These are phyloP conservation scores for Acleris cristana DNA, from an alignment of 2,888 invertebrate genomes.

Conservation along the genomic window DNA sequence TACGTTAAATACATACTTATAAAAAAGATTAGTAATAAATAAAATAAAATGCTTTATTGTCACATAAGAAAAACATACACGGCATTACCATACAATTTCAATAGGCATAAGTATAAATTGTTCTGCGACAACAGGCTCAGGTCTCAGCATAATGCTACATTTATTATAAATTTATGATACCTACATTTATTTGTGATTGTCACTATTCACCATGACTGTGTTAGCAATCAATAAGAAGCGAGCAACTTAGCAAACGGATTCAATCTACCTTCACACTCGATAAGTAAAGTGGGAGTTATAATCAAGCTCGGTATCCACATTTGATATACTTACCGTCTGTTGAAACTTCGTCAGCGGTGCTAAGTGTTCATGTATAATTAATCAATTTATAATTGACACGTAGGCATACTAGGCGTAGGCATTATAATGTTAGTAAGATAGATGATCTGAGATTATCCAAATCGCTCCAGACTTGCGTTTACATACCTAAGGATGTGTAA, in stretches of 20 bases:
- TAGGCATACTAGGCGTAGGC: not conserved
- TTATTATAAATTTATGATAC: too few relatives aligned
- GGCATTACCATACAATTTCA: too few relatives aligned
- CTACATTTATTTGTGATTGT: too few relatives aligned
- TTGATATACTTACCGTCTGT: constrained; percentile 9
- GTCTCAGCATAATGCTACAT: too few relatives aligned
- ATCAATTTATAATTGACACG: not conserved
- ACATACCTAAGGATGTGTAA: too few relatives aligned
- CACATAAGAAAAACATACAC: too few relatives aligned
- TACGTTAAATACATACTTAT: too few relatives aligned
- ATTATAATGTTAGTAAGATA: not conserved
- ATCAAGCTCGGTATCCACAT: constrained; percentile 13
- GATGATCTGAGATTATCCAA: not conserved
- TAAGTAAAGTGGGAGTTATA: constrained; percentile 18
- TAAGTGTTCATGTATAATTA: constrained; percentile 3
- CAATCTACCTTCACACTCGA: constrained; percentile 2
- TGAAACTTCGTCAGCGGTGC: not conserved
- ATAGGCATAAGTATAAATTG: too few relatives aligned
- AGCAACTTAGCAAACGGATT: constrained; percentile 9
- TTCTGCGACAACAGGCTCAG: too few relatives aligned
- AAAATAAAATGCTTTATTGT: too few relatives aligned
- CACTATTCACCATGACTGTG: not conserved
- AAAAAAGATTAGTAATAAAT: too few relatives aligned
- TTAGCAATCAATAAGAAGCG: not conserved
- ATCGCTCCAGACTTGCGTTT: too few relatives aligned